phyloP scores from a whole-genome alignment of 2,113 vertebrate species.

The Phrynosoma blainvillii region DNA sequence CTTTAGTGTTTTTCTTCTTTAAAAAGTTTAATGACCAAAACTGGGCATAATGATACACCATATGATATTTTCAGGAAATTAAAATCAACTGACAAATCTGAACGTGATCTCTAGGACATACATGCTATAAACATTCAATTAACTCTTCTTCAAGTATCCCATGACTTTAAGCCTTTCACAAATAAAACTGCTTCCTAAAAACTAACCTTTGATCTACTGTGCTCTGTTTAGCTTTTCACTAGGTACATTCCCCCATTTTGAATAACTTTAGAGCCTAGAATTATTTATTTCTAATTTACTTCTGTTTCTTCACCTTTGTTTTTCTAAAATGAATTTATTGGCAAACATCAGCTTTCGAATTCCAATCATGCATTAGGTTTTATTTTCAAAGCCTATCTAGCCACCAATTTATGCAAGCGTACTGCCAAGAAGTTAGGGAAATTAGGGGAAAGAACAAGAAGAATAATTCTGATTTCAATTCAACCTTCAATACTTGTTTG shows the following conservation, averaged over 20 bases:
- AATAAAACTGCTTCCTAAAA: conserved; percentile 12
- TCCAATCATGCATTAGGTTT: conserved; percentile 16
- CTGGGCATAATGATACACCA: neutral
- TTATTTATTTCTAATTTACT: conserved; percentile 19
- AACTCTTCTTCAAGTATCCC: conserved; percentile 35
- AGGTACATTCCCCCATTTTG: conserved; percentile 1
- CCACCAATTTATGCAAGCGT: conserved; percentile 37
- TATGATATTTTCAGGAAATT: conserved; percentile 34
- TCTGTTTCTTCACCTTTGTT: conserved; percentile 23
- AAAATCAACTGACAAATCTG: conserved; percentile 37
- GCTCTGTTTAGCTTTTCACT: neutral
- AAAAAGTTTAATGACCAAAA: neutral
- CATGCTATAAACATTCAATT: conserved; percentile 33
- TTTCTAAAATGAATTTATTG: neutral
- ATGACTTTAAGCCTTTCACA: conserved; percentile 24
- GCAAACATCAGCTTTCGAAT: conserved; percentile 29
- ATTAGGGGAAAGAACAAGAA: conserved; percentile 21
- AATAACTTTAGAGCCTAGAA: neutral
- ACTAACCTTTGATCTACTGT: conserved; percentile 9
- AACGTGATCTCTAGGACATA: conserved; percentile 30
- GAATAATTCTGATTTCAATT: conserved; percentile 48
- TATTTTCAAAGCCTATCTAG: conserved; percentile 38
- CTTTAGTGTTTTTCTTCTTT: neutral
- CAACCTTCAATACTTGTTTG: conserved; percentile 45
- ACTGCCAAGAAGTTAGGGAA: neutral